phyloP scores from a whole-genome alignment of 2,888 invertebrate genomes.

The Chelonus formosanus region DNA sequence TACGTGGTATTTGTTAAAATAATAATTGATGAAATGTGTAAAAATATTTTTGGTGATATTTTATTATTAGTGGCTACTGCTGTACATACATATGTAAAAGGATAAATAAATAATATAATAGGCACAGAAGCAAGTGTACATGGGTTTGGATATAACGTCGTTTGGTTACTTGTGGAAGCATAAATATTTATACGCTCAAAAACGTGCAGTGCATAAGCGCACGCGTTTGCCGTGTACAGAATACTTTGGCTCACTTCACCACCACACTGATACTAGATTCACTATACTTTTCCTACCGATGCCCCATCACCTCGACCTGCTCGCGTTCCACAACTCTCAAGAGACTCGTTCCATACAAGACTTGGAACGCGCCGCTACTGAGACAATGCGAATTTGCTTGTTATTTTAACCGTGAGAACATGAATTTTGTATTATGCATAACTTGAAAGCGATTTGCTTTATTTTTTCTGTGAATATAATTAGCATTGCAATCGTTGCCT shows the following conservation, averaged over 20 bases:
- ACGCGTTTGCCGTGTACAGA: conserved; percentile 41
- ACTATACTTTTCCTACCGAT: not conserved
- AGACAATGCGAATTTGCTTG: conserved; percentile 16
- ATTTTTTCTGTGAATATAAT: too few relatives aligned
- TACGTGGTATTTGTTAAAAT: too few relatives aligned
- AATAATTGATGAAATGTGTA: too few relatives aligned
- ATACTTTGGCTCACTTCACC: conserved; percentile 29
- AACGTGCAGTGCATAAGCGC: conserved; percentile 45
- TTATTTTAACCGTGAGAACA: conserved; percentile 23
- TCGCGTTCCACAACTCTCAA: conserved; percentile 16
- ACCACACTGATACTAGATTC: too few relatives aligned
- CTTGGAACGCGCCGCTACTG: conserved; percentile 12
- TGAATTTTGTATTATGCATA: not conserved
- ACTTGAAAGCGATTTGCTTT: too few relatives aligned
- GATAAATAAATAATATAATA: conserved; percentile 33
- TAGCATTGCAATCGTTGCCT: too few relatives aligned
- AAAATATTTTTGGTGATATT: too few relatives aligned
- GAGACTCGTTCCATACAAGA: conserved; percentile 23
- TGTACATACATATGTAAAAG: not conserved
- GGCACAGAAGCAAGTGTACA: conserved; percentile 32
- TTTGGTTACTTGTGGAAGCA: conserved; percentile 41
- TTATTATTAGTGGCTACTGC: not conserved
- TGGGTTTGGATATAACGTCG: conserved; percentile 32
- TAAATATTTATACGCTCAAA: conserved; percentile 45
- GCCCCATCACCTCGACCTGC: conserved; percentile 21